Evolutionary conservation across 37 sponge, comb jelly and placozoan genomes (phyloP).

Genomic region (Spongia lamella): DNA sequence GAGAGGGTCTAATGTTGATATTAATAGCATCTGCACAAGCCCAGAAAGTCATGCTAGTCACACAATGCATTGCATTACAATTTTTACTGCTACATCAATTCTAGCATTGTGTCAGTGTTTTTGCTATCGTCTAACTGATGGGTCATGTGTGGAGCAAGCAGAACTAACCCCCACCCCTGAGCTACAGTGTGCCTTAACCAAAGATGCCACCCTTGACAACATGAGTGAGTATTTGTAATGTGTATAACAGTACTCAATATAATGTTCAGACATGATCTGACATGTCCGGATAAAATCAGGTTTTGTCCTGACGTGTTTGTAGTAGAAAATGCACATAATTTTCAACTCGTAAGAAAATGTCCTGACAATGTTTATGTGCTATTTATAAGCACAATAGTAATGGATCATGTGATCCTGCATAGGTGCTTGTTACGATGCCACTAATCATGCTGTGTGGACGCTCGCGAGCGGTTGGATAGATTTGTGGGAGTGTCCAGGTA

Average conservation of each 20-base stretch:
- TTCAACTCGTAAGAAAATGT: no score
- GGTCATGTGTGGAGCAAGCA: slow-evolving; percentile 36
- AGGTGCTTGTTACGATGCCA: slow-evolving; percentile 83
- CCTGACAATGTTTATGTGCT: no score
- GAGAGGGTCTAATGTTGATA: no score
- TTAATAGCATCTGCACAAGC: no score
- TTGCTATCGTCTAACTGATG: slow-evolving; percentile 46
- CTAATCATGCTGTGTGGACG: slow-evolving; percentile 84
- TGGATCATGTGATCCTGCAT: not conserved
- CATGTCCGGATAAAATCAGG: no score
- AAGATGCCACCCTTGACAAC: slow-evolving; percentile 27
- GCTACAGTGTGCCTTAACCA: slow-evolving; percentile 62
- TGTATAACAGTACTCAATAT: no score
- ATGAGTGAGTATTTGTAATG: slow-evolving; percentile 56
- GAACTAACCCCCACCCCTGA: slow-evolving; percentile 42
- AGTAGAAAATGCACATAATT: no score
- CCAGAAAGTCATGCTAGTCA: no score
- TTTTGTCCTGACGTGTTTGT: no score
- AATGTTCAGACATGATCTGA: no score
- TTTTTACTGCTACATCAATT: not conserved
- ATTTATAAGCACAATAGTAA: no score
- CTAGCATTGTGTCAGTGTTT: slow-evolving; percentile 43
- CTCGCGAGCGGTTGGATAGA: slow-evolving; percentile 79
- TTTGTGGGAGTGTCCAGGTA: slow-evolving; percentile 75
- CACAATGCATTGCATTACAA: no score